phyloP scores from a whole-genome alignment of 2,888 invertebrate genomes.

The Hartigia nigra region DNA sequence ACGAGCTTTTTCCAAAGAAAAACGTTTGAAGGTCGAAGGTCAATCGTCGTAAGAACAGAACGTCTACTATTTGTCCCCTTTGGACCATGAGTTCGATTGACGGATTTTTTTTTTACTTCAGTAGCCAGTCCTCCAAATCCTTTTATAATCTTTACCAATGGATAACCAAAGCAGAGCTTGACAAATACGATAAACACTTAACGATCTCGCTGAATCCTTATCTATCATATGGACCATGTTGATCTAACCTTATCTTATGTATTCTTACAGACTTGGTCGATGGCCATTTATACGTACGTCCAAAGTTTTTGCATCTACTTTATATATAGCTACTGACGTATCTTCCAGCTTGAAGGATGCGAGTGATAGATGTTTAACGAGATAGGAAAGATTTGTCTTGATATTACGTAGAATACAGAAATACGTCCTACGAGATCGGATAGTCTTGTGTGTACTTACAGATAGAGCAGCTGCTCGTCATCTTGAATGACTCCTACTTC shows the following conservation, averaged over 20 bases:
- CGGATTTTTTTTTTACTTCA: background rate
- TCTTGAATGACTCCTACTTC: background rate
- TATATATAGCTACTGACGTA: conserved; percentile 9
- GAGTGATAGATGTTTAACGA: conserved; percentile 39
- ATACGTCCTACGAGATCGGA: conserved; percentile 17
- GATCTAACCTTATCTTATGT: background rate
- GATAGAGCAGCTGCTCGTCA: background rate
- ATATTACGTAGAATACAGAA: background rate
- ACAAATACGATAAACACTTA: background rate
- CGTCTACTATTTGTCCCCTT: background rate
- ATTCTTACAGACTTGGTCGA: background rate
- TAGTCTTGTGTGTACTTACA: background rate
- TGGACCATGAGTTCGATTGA: background rate
- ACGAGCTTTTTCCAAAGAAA: background rate
- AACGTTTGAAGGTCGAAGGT: background rate
- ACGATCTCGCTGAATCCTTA: background rate
- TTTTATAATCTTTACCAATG: background rate
- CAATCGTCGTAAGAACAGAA: background rate
- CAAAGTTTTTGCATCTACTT: background rate
- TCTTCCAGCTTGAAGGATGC: conserved; percentile 24
- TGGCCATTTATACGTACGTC: background rate
- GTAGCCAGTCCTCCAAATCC: background rate
- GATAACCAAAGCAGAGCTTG: background rate
- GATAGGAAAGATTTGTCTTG: conserved; percentile 42
- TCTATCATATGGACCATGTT: background rate